These are phyloP conservation scores for Zonotrichia leucophrys DNA, from an alignment of 2,113 vertebrate species.

Conservation along the genomic window DNA sequence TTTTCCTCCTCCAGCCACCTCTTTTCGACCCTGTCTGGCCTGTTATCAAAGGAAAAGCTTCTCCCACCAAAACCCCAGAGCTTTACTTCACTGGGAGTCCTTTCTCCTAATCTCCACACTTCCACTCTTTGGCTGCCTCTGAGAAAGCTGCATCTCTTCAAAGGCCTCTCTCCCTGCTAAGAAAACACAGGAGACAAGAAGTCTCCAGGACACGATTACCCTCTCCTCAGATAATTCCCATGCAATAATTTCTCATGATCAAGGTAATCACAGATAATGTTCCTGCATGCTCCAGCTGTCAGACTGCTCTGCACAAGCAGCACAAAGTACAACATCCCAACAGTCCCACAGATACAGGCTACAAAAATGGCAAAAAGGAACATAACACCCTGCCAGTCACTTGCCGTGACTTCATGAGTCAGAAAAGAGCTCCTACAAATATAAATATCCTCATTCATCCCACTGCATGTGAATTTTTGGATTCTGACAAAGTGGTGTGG, in stretches of 20 bases:
- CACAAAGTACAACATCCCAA: background rate
- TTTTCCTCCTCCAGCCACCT: background rate
- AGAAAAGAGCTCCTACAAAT: background rate
- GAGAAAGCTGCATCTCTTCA: background rate
- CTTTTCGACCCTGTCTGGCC: background rate
- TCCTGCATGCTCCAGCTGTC: background rate
- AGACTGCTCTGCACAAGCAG: background rate
- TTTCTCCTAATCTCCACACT: background rate
- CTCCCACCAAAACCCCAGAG: background rate
- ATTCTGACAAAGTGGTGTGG: background rate
- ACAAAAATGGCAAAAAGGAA: background rate
- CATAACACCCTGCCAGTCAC: background rate
- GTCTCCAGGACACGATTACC: background rate
- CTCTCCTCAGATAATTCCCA: background rate
- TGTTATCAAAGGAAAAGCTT: conserved; percentile 26
- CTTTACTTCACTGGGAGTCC: background rate
- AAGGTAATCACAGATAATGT: background rate
- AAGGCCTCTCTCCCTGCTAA: background rate
- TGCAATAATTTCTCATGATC: background rate
- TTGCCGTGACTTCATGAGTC: background rate
- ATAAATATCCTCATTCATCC: background rate
- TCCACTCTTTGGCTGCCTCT: background rate
- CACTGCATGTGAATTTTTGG: background rate
- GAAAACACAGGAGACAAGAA: background rate
- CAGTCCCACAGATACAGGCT: accelerated